Evolutionary conservation across 2,113 vertebrate species (phyloP).

Genomic region (Hiodon tergisus): DNA sequence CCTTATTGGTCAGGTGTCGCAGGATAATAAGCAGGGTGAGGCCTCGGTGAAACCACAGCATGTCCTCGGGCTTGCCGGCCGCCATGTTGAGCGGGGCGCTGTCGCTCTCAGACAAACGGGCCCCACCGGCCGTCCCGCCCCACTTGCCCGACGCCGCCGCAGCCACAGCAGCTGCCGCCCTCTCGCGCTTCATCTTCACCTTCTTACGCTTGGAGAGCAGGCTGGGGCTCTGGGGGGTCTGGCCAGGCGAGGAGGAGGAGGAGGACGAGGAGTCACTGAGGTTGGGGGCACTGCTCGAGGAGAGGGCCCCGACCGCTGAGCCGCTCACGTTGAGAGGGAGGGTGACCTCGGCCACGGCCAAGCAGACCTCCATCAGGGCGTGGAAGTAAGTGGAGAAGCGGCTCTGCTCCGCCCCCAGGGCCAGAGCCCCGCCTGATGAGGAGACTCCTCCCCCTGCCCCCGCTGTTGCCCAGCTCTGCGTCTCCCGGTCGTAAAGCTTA

Average conservation of each 20-base stretch:
- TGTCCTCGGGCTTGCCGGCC: constrained; percentile 92
- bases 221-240: constrained; percentile 93
- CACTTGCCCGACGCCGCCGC: constrained; percentile 50
- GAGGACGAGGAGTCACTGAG: constrained; percentile 94
- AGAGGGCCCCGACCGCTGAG: constrained; percentile 72
- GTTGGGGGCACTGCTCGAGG: constrained; percentile 77
- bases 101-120: constrained; percentile 67
- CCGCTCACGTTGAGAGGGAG: constrained; percentile 82
- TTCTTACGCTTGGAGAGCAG: constrained; percentile 94
- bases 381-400: constrained; percentile 95
- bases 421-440: constrained; percentile 56
- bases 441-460: constrained; percentile 53
- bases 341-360: constrained; percentile 91
- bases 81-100: constrained; percentile 77
- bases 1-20: constrained; percentile 83
- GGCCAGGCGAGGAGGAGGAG: constrained; percentile 88
- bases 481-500: constrained; percentile 89
- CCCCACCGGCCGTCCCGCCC: constrained; percentile 51
- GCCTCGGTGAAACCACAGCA: constrained; percentile 96
- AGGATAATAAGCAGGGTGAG: constrained; percentile 94
- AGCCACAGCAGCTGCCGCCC: constrained; percentile 65
- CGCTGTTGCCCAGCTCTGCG: constrained; percentile 80
- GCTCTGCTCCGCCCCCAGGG: constrained; percentile 73
- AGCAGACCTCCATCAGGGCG: constrained; percentile 90
- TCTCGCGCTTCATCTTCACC: constrained; percentile 96